Evolutionary conservation across 2,113 vertebrate species (phyloP), one percentile per base, ranked within the genome.

Genomic region (Myotis brandtii): DNA sequence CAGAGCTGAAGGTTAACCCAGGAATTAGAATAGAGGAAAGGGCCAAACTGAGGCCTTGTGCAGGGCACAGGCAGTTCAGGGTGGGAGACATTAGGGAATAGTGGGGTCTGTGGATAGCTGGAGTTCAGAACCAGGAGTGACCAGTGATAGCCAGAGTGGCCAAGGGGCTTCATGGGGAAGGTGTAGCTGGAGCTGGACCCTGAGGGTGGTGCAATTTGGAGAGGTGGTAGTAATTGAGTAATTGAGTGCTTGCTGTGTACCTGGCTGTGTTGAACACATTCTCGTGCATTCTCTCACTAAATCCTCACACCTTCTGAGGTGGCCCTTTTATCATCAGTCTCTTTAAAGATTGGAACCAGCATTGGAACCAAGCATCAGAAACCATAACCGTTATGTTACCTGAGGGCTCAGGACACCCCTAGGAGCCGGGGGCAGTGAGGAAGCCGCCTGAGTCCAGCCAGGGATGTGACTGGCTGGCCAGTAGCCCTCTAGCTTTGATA

Each of bases 1-100:
- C n/a, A 90, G 81, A 86, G 34, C 37, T 46, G 50, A 76, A 86
- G 34, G n/a, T 27, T n/a, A 86, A n/a, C 75, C 32, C 64, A 76
- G 82, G 34, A n/a, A 10, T 8, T 77, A 23, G 90, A 90, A 37
- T n/a, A 27, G 20, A 48, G 7, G 6, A 34, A 37, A 84, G 62
- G 18, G 40, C 20, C 69, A 59, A 5, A 73, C 4, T 8, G 66
- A 79, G 62, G 52, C n/a, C 83, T 10, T 10, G 27, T 20, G 66
- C 21, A 30, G 18, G 37, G 1, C 52, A 30, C 17, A 3, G 23
- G 40, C 67, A 40, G 20, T 73, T 92, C 34, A 87, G 40, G 70
- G 9, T 14, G 0, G 40, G 25, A 64, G 11, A 20, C 50, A 25
- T 56, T 67, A 40, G 27, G 56, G 56, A 82, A 7, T 16, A 37